phyloP scores from a whole-genome alignment of 1,140 invertebrate genomes.

The Drosophila saltans region DNA sequence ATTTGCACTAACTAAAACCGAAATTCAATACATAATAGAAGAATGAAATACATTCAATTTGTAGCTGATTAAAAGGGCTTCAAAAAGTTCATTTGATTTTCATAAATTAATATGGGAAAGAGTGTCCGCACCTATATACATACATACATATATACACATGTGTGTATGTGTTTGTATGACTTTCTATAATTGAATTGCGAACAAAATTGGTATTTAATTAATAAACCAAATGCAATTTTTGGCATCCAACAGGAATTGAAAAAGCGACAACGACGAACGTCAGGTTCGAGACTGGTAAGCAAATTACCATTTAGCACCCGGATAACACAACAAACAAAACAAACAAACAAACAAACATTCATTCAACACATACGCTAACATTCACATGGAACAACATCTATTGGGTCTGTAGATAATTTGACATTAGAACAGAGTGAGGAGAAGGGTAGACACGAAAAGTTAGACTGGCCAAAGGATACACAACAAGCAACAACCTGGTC shows the following conservation, averaged over 20 bases:
- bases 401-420: constrained; percentile 11
- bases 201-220: constrained; percentile 74
- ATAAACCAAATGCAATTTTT: constrained; percentile 77
- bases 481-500: background rate
- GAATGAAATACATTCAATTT: background rate
- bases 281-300: constrained; percentile 49
- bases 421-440: background rate
- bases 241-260: constrained; percentile 25
- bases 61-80: background rate
- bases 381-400: background rate
- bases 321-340: background rate
- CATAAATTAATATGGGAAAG: constrained; percentile 15
- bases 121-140: no score
- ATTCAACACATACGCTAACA: background rate
- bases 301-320: constrained; percentile 65
- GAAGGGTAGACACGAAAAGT: background rate
- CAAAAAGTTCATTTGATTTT: background rate
- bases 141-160: background rate
- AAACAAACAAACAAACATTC: background rate
- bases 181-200: constrained; percentile 63
- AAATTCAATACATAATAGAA: constrained; percentile 2
- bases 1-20: constrained; percentile 14
- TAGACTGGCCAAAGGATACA: constrained; percentile 10
- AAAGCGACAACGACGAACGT: constrained; percentile 24
- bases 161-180: background rate